phyloP scores from a whole-genome alignment of 2,888 invertebrate genomes.

The Bellardia pandia region DNA sequence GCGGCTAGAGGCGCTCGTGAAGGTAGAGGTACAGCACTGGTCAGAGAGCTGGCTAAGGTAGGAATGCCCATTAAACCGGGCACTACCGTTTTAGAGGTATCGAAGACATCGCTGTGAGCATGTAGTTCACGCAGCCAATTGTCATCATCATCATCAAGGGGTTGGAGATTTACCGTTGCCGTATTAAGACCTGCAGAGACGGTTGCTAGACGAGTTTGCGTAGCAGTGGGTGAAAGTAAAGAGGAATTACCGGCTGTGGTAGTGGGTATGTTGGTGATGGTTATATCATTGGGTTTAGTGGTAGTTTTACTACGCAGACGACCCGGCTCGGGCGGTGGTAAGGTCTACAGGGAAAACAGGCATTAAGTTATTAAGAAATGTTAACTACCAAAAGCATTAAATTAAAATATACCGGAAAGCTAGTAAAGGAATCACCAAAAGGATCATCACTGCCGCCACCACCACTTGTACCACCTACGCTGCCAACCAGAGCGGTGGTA shows the following conservation, averaged over 20 bases:
- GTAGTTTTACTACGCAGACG: constrained; percentile 82
- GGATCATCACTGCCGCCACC: constrained; percentile 87
- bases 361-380: background rate
- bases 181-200: constrained; percentile 40
- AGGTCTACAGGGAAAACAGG: constrained; percentile 75
- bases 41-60: constrained; percentile 43
- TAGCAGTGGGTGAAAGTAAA: constrained; percentile 74
- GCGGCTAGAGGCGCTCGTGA: constrained; percentile 78
- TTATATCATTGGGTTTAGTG: constrained; percentile 75
- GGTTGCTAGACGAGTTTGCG: constrained; percentile 57
- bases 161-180: constrained; percentile 40
- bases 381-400: background rate
- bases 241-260: constrained; percentile 74
- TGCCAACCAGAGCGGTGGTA: constrained; percentile 26
- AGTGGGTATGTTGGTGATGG: constrained; percentile 44
- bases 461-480: constrained; percentile 10
- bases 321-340: constrained; percentile 83
- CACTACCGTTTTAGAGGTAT: constrained; percentile 79
- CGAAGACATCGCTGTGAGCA: constrained; percentile 81
- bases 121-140: constrained; percentile 81
- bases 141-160: constrained; percentile 78
- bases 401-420: constrained; percentile 82
- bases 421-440: constrained; percentile 90
- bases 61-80: constrained; percentile 74
- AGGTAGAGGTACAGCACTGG: constrained; percentile 75